phyloP scores from a whole-genome alignment of 2,888 invertebrate species.

The Xylophagus ater region DNA sequence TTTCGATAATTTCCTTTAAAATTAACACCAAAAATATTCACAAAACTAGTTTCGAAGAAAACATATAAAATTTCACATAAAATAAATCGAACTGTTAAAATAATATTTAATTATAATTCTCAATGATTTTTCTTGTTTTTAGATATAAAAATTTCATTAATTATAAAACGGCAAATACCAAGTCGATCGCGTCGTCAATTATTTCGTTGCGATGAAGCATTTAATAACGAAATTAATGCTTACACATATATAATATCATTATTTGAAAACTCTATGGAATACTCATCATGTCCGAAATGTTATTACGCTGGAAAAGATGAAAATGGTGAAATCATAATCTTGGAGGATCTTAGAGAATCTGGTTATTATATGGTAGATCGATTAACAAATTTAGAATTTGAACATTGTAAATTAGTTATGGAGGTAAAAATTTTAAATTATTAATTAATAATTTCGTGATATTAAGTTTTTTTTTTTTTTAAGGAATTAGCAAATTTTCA shows the following conservation, averaged over 20 bases:
- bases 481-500: constrained; percentile 34
- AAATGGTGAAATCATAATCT: constrained; percentile 27
- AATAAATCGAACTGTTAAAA: too few species aligned
- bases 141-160: constrained; percentile 23
- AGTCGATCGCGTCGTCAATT: constrained; percentile 31
- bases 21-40: too few species aligned
- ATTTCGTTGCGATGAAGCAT: constrained; percentile 35
- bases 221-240: constrained; percentile 33
- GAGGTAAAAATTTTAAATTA: constrained; percentile 23
- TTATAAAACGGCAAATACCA: constrained; percentile 34
- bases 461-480: constrained; percentile 7
- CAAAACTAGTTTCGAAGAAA: too few species aligned
- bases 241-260: constrained; percentile 31
- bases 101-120: too few species aligned
- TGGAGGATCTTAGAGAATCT: constrained; percentile 30
- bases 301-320: constrained; percentile 29
- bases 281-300: constrained; percentile 28
- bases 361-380: constrained; percentile 32
- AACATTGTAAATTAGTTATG: constrained; percentile 32
- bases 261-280: constrained; percentile 22
- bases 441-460: background rate
- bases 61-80: too few species aligned
- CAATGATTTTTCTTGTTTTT: constrained; percentile 5
- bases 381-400: constrained; percentile 27
- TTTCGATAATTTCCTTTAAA: too few species aligned